Evolutionary conservation across 2,113 vertebrate species (phyloP).

Genomic region (Pachyramphus minor): DNA sequence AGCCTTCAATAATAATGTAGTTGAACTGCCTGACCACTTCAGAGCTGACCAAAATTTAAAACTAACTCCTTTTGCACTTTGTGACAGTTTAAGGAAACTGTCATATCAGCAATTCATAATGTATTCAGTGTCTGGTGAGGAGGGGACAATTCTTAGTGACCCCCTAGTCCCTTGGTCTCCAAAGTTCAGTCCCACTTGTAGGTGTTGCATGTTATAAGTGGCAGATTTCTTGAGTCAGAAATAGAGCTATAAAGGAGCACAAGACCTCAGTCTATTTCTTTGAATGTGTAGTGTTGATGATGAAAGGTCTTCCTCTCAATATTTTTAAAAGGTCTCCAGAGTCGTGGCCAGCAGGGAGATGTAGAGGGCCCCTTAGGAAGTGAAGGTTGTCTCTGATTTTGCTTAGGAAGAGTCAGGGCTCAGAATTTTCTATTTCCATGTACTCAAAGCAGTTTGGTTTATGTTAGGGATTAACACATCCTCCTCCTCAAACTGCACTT

Average conservation of each 20-base stretch:
- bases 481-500: background rate
- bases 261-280: background rate
- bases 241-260: background rate
- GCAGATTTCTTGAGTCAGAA: background rate
- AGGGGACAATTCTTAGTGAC: background rate
- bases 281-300: background rate
- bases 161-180: background rate
- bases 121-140: background rate
- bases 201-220: background rate
- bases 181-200: background rate
- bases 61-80: background rate
- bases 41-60: background rate
- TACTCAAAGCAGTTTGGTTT: background rate
- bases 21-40: background rate
- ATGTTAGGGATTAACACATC: background rate
- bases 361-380: background rate
- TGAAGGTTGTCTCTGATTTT: background rate
- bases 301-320: background rate
- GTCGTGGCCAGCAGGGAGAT: fast-evolving
- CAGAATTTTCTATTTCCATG: background rate
- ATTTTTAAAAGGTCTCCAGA: background rate
- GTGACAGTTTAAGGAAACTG: background rate
- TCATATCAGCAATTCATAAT: background rate
- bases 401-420: background rate
- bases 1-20: background rate